A percentile compares a stretch with the other conserved stretches of the same genome.
Evolutionary conservation across 2,113 vertebrate genomes (phyloP).

Genomic region (Crotalus horridus): DNA sequence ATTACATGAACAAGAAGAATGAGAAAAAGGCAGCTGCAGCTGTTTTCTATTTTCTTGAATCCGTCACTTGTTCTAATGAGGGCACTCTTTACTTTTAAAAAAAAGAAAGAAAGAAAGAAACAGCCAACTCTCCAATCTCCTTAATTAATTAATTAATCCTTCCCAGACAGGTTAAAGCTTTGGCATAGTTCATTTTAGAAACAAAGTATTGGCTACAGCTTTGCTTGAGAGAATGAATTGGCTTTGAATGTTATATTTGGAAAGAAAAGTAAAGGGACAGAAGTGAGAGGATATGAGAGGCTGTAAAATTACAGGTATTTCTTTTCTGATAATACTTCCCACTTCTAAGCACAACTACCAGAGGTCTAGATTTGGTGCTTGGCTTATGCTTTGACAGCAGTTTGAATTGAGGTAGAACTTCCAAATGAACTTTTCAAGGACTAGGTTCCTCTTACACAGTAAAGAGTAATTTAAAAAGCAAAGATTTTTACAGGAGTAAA

Average conservation of each 20-base stretch:
- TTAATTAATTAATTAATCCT: background rate
- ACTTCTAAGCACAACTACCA: background rate
- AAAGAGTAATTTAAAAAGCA: background rate
- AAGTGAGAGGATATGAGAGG: background rate
- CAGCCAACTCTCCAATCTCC: background rate
- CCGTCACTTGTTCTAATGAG: background rate
- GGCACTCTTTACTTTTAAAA: background rate
- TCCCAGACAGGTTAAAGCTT: background rate
- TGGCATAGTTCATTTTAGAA: background rate
- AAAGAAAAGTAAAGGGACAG: background rate
- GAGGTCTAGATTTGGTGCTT: background rate
- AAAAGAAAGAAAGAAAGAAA: background rate
- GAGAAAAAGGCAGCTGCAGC: background rate
- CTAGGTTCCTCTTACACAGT: background rate
- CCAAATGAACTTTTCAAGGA: background rate
- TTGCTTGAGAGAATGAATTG: background rate
- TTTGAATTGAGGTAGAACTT: background rate
- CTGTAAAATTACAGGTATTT: background rate
- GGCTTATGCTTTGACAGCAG: background rate
- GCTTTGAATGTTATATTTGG: background rate
- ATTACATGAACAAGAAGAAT: background rate
- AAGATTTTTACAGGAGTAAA: background rate
- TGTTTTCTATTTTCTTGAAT: background rate
- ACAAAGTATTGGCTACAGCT: background rate
- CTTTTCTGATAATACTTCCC: background rate